Percentiles rank a stretch among this genome's conserved stretches.
phyloP scores from a whole-genome alignment of 1,140 invertebrate species.

The Hypothenemus hampei region DNA sequence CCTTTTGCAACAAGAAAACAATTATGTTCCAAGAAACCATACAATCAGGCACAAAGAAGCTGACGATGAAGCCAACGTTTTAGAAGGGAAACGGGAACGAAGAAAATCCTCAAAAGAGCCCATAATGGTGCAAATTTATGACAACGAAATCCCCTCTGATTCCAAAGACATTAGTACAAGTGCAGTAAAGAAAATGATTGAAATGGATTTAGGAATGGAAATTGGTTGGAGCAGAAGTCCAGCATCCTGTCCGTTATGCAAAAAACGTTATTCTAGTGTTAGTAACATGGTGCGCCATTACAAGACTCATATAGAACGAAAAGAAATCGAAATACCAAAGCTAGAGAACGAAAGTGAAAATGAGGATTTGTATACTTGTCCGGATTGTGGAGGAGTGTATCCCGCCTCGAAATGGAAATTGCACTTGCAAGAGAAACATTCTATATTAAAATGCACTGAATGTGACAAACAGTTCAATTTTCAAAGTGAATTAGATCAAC shows the following conservation, averaged over 20 bases:
- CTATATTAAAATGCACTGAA: slow-evolving; percentile 55
- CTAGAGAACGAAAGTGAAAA: slow-evolving; percentile 39
- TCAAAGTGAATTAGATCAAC: slow-evolving; percentile 55
- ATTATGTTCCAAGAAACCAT: slow-evolving; percentile 28
- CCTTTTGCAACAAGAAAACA: slow-evolving; percentile 34
- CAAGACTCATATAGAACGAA: slow-evolving; percentile 44
- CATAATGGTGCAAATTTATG: slow-evolving; percentile 11
- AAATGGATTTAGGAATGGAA: background rate
- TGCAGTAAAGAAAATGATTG: slow-evolving; percentile 10
- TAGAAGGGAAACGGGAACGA: slow-evolving; percentile 26
- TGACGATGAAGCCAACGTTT: slow-evolving; percentile 7
- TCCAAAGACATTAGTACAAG: slow-evolving; percentile 7
- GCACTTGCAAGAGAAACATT: slow-evolving; percentile 50
- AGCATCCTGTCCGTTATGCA: slow-evolving; percentile 47
- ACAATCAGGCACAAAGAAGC: slow-evolving; percentile 7
- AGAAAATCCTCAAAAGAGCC: slow-evolving; percentile 19
- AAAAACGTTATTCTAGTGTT: slow-evolving; percentile 50
- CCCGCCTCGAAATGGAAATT: slow-evolving; percentile 52
- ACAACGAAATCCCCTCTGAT: slow-evolving; percentile 9
- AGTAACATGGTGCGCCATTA: slow-evolving; percentile 54
- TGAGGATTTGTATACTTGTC: slow-evolving; percentile 53
- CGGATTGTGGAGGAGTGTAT: slow-evolving; percentile 53
- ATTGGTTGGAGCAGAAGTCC: background rate
- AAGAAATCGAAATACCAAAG: slow-evolving; percentile 11
- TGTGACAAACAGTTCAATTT: slow-evolving; percentile 58